Percentiles rank a stretch among this genome's conserved stretches.
Evolutionary conservation across 2,797 vertebrate genomes (phyloP).

Genomic region (Erethizon dorsatum): DNA sequence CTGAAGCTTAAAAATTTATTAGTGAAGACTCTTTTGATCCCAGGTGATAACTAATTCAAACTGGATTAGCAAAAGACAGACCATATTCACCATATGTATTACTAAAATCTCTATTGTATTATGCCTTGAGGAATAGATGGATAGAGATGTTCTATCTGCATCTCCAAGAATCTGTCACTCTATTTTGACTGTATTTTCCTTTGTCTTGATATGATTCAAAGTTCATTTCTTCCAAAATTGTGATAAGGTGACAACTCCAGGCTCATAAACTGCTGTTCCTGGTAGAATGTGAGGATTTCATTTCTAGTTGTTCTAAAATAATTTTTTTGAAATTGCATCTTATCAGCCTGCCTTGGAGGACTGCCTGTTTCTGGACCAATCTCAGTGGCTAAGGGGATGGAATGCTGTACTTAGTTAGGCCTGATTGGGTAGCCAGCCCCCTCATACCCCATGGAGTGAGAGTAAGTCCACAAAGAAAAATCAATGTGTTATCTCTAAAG

Average conservation of each 20-base stretch:
- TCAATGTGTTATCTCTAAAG: not conserved
- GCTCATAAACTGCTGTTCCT: not conserved
- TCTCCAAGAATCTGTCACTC: not conserved
- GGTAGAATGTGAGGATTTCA: not conserved
- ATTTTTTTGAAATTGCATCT: not conserved
- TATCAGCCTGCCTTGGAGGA: not conserved
- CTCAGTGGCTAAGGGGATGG: not conserved
- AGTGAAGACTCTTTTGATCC: slow-evolving; percentile 5
- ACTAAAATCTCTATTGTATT: not conserved
- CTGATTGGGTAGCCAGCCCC: not conserved
- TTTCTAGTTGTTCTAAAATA: not conserved
- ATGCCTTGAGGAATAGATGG: not conserved
- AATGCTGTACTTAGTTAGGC: not conserved
- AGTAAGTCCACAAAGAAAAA: not conserved
- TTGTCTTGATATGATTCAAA: not conserved
- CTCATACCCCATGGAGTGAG: not conserved
- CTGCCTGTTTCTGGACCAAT: not conserved
- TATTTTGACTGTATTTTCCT: not conserved
- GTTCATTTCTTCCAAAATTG: not conserved
- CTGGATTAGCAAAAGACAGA: not conserved
- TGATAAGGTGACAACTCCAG: not conserved
- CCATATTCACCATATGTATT: not conserved
- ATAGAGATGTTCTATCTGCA: not conserved
- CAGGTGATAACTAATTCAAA: not conserved
- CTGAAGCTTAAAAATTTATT: not conserved